These are phyloP conservation scores for Gonioctena quinquepunctata DNA, from an alignment of 1,140 invertebrate genomes.

Conservation along the genomic window DNA sequence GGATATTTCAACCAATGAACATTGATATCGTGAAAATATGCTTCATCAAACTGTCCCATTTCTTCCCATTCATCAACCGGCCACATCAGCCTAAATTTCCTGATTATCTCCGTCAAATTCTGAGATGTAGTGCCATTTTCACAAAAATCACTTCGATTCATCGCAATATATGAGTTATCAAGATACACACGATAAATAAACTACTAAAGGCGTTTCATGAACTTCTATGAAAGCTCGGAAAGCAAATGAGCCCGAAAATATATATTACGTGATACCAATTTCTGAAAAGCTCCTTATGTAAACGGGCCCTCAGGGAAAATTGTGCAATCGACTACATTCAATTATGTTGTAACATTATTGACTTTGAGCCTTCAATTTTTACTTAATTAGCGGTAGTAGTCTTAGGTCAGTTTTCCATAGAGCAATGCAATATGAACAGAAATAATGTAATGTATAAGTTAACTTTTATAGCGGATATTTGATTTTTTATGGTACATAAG, in stretches of 20 bases:
- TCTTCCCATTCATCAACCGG: slow-evolving; percentile 59
- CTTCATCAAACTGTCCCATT: slow-evolving; percentile 60
- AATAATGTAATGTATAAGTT: no score
- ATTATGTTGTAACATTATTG: neutral
- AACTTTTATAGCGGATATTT: no score
- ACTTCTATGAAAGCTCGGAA: neutral
- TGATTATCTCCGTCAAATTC: slow-evolving; percentile 22
- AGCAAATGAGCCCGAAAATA: neutral
- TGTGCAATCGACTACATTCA: neutral
- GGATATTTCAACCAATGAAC: slow-evolving; percentile 69
- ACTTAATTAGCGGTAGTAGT: neutral
- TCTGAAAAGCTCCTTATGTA: neutral
- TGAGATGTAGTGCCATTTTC: neutral
- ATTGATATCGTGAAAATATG: slow-evolving; percentile 65
- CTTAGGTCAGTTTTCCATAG: neutral
- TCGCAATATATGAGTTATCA: no score
- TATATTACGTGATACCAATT: neutral
- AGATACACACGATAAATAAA: no score
- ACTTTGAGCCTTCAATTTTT: neutral
- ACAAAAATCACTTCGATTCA: neutral
- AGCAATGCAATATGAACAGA: no score
- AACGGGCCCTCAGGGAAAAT: neutral
- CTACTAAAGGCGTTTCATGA: no score
- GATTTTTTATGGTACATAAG: no score
- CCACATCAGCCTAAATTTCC: slow-evolving; percentile 56